Evolutionary conservation across 2,113 vertebrate genomes (phyloP), one percentile per base, ranked within the genome.

Genomic region (Ictalurus furcatus): DNA sequence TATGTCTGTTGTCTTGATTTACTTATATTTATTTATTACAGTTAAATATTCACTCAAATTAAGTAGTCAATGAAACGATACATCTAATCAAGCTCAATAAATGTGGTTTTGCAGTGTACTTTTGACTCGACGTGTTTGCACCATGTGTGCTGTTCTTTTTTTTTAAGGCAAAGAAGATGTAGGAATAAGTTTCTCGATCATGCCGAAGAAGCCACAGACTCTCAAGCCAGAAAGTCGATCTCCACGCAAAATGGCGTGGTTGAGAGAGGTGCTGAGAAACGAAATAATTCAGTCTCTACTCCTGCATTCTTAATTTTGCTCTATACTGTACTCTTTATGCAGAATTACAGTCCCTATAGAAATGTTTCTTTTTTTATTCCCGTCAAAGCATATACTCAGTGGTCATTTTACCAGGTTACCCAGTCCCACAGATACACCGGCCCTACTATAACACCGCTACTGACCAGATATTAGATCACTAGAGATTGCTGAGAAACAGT

Each of bases 261-360:
- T 89, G 25, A 85, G 54, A 85, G 91, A 92, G 91, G 91, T 92
- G 58, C 52, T 81, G 21, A 73, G 48, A 56, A 11, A 28, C 54
- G 73, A 71, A 79, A 87, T 87, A 48, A 85, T 87, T 19, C 54
- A 84, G 58, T 61, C 19, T 56, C 56, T 44, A 48, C 44, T 78
- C 54, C n/a, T 85, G 74, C 71, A 81, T 88, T 74, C 14, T 54
- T 76, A 58, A 88, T 84, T 25, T 17, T 58, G 6, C 34, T 87
- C 25, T 69, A 17, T 73, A 74, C 28, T 28, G 21, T 40, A 63
- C 3, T 6, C 4, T 52, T 78, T 78, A 78, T 78, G 25, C 23
- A 28, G 52, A 54, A 56, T 54, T 30, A 9, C 52, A 81, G n/a
- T 9, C 56, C 6, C 14, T 28, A 6, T 52, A 28, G 4, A 52